Percentiles rank a stretch among this genome's conserved stretches.
phyloP scores from a whole-genome alignment of 1,140 invertebrate species.

The Chironomus tepperi region DNA sequence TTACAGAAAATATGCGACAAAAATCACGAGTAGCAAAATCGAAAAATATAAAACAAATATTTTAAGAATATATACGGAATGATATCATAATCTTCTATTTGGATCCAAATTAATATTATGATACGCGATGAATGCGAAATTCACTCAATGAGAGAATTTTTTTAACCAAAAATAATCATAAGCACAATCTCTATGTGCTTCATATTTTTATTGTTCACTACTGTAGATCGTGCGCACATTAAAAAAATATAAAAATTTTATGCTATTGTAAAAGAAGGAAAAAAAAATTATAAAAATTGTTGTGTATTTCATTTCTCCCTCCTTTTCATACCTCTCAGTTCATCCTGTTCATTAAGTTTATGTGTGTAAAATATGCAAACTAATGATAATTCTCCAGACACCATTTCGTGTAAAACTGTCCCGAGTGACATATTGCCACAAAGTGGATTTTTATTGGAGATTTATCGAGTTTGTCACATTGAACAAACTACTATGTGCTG shows the following conservation, averaged over 20 bases:
- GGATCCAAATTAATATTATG: conserved; percentile 4
- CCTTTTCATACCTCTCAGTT: not conserved
- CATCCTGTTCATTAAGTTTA: not conserved
- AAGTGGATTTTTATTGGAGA: too few relatives aligned
- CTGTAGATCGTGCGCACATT: not conserved
- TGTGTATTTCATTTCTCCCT: conserved; percentile 3
- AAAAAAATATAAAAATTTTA: not conserved
- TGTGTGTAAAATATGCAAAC: not conserved
- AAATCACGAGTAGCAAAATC: too few relatives aligned
- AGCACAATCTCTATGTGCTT: not conserved
- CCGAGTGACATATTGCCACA: too few relatives aligned
- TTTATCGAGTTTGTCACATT: too few relatives aligned
- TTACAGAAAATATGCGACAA: too few relatives aligned
- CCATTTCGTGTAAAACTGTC: too few relatives aligned
- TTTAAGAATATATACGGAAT: not conserved
- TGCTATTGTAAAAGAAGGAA: not conserved
- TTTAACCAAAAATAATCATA: not conserved
- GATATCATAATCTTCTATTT: conserved; percentile 1
- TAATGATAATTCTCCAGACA: too few relatives aligned
- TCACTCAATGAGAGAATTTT: conserved; percentile 1
- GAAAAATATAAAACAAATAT: too few relatives aligned
- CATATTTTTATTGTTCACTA: conserved; percentile 1
- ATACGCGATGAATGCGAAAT: not conserved
- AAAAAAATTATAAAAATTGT: not conserved
- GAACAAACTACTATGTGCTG: too few relatives aligned